Evolutionary conservation across 2,888 invertebrate species (phyloP), one percentile per base, ranked within the genome.

Genomic region (Scrobipalpa costella): DNA sequence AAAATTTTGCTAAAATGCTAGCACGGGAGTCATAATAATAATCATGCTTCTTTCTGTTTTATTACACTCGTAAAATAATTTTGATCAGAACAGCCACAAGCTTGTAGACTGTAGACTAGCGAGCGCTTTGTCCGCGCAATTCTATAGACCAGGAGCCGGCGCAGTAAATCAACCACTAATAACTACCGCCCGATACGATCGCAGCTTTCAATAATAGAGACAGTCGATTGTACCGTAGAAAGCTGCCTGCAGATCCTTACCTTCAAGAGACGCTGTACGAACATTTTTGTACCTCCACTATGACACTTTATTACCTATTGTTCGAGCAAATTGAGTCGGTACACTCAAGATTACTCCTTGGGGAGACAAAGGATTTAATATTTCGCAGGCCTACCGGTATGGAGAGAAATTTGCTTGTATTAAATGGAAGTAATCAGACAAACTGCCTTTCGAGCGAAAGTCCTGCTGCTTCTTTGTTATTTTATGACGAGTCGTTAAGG

Each of bases 151-250:
- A 34, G 61, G 36, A 49, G 49, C 61, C 67, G 76, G 76, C 75
- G 77, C 76, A 74, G 73, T 90, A 89, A 88, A 90, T 90, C 90
- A 88, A 76, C 72, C 74, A 75, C 87, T 89, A 89, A 90, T 90
- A 90, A 89, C 90, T 81, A 85, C 78, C 74, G 74, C 74, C 72
- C 77, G 90, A 90, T 90, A 90, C 79, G 77, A 90, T 90, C 90
- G 79, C 71, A 0, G 81, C 88, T 88, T 88, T 90, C 88, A 90
- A 88, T 55, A 55, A 55, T 84, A 86, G 81, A 81, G 81, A 82
- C 81, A 83, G 83, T 83, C 87, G 83, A 87, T 88, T 86, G 58
- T 58, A 38, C 62, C 64, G 66, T 66, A 67, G 69, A 69, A 68
- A 69, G 69, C 69, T 50, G 58, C 19, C 27, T 27, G 27, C 27